A percentile compares a stretch with the other conserved stretches of the same genome.
phyloP scores from a whole-genome alignment of 2,113 vertebrate genomes.

The Gymnogyps californianus region DNA sequence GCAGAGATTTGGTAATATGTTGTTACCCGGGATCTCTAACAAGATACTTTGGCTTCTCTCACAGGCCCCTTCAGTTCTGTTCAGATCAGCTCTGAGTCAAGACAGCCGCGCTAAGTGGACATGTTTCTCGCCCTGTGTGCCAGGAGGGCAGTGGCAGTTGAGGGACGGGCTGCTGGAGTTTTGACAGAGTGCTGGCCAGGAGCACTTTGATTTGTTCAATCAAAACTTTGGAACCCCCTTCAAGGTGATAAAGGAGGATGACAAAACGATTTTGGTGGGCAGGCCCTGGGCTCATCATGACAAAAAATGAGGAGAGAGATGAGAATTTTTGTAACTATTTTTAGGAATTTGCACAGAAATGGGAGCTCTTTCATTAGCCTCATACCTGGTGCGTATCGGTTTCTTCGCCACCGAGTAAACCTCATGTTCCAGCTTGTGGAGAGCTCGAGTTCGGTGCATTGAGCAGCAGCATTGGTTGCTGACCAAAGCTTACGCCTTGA shows the following conservation, averaged over 20 bases:
- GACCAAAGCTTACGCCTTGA: neutral
- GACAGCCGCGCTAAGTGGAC: neutral
- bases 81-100: neutral
- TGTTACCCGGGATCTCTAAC: neutral
- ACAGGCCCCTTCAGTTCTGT: neutral
- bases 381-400: neutral
- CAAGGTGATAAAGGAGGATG: neutral
- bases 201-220: neutral
- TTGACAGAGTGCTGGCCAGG: neutral
- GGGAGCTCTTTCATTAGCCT: neutral
- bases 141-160: neutral
- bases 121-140: accelerated
- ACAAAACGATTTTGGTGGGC: neutral
- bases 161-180: neutral
- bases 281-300: neutral
- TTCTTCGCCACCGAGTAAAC: neutral
- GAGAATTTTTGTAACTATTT: neutral
- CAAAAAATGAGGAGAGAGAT: neutral
- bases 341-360: neutral
- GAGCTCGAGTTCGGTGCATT: neutral
- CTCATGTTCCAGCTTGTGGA: neutral
- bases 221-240: neutral
- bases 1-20: too few species aligned
- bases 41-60: neutral
- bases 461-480: neutral